Conservation (phyloP, 2,797 vertebrate genomes). For the Sarcoramphus papa region DNA sequence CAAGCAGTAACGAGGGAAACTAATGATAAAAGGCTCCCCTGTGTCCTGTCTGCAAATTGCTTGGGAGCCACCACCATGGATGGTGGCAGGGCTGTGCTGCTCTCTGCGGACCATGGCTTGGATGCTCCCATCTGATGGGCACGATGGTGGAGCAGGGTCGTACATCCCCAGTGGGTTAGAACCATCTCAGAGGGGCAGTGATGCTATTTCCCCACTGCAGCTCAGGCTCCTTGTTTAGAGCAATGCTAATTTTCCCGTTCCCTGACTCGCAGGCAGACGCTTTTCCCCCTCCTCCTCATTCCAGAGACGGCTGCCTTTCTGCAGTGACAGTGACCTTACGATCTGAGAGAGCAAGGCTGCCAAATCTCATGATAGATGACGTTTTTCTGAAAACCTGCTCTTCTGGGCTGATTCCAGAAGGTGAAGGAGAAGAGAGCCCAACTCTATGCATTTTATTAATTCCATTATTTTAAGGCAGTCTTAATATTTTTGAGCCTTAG, state of each 20-base stretch:
- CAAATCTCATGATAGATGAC: not conserved
- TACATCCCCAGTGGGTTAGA: rapidly evolving
- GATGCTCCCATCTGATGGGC: not conserved
- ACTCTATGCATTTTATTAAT: not conserved
- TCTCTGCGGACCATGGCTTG: not conserved
- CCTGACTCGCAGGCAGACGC: rapidly evolving
- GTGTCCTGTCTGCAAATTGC: not conserved
- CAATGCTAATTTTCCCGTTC: not conserved
- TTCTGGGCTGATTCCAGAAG: not conserved
- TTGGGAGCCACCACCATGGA: not conserved
- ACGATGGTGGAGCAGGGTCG: rapidly evolving
- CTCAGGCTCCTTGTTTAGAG: not conserved
- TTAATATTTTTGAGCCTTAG: not conserved
- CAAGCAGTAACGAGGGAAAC: not conserved
- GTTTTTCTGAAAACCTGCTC: not conserved
- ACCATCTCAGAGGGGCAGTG: not conserved
- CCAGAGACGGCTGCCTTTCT: not conserved
- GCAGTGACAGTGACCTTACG: not conserved
- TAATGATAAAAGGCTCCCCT: not conserved
- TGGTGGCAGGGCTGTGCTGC: not conserved
- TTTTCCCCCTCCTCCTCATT: not conserved
- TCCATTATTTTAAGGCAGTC: not conserved
- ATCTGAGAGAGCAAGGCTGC: not conserved
- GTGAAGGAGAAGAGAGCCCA: not conserved
- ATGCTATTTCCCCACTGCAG: not conserved